These are phyloP conservation scores for Geopemphigus sp. DNA, from an alignment of 1,140 invertebrate genomes.

Conservation along the genomic window DNA sequence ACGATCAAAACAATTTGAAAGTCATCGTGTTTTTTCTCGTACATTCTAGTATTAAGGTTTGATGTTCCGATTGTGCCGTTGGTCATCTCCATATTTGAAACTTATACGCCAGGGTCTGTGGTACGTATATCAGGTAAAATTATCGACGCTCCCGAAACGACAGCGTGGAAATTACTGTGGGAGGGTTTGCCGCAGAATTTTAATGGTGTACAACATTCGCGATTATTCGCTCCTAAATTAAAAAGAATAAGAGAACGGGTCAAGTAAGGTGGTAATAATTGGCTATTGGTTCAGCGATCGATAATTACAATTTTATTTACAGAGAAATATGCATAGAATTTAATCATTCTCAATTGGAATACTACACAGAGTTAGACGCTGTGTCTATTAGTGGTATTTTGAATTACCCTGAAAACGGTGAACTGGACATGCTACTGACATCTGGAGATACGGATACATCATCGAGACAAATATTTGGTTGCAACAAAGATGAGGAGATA, in stretches of 20 bases:
- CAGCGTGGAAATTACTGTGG: constrained; percentile 78
- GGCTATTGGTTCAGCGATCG: not conserved
- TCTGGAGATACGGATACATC: not conserved
- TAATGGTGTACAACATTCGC: constrained; percentile 59
- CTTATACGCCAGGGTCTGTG: constrained; percentile 84
- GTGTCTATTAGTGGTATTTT: constrained; percentile 68
- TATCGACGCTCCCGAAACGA: constrained; percentile 21
- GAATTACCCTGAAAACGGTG: constrained; percentile 50
- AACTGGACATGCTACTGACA: not conserved
- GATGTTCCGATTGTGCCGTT: constrained; percentile 72
- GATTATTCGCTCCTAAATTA: constrained; percentile 75
- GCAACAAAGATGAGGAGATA: not conserved
- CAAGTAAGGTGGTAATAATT: constrained; percentile 4
- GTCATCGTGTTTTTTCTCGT: not conserved
- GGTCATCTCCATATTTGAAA: constrained; percentile 79
- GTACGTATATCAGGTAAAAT: constrained; percentile 68
- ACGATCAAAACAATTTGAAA: not conserved
- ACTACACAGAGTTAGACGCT: constrained; percentile 87
- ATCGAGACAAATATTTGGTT: not conserved
- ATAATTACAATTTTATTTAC: constrained; percentile 52
- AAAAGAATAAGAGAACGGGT: constrained; percentile 58
- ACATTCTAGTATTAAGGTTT: constrained; percentile 68
- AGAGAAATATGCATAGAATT: constrained; percentile 79
- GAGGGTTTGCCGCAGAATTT: constrained; percentile 66
- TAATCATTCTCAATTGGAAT: constrained; percentile 74